Percentiles rank a stretch among this genome's conserved stretches.
Conservation (phyloP, 2,113 vertebrate genomes). For the Seriola aureovittata region DNA sequence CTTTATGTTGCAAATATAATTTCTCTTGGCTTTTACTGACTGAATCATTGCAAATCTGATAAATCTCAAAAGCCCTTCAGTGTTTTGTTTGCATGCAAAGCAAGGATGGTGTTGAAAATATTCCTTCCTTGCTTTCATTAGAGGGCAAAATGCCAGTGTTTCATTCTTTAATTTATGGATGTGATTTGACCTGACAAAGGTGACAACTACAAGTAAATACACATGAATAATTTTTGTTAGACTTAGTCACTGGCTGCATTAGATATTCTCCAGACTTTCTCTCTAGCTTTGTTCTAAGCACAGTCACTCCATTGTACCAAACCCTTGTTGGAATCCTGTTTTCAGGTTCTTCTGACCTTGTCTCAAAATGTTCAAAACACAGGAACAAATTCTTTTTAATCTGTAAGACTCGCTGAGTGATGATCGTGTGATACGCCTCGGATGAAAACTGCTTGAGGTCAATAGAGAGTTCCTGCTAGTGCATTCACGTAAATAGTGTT, state of each 20-base stretch:
- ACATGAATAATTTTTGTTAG: conserved; percentile 26
- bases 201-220: conserved; percentile 26
- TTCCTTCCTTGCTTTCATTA: background rate
- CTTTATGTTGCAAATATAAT: conserved; percentile 11
- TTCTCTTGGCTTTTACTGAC: background rate
- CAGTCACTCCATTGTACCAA: conserved; percentile 23
- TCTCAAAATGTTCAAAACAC: conserved; percentile 16
- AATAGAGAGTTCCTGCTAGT: conserved; percentile 20
- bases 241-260: conserved; percentile 14
- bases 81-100: conserved; percentile 12
- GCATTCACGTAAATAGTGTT: conserved; percentile 4
- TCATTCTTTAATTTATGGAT: conserved; percentile 1
- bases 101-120: background rate
- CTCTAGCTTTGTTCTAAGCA: conserved; percentile 10
- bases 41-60: conserved; percentile 13
- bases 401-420: background rate
- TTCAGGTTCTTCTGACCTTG: conserved; percentile 33
- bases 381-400: conserved; percentile 24
- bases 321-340: conserved; percentile 9
- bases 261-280: conserved; percentile 19
- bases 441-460: conserved; percentile 20
- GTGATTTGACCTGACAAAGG: conserved; percentile 33
- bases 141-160: conserved; percentile 3
- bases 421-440: conserved; percentile 5
- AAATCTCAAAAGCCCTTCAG: conserved; percentile 15